These are phyloP conservation scores for Hirundichthys speculiger DNA, from an alignment of 2,113 vertebrate genomes.

Conservation along the genomic window DNA sequence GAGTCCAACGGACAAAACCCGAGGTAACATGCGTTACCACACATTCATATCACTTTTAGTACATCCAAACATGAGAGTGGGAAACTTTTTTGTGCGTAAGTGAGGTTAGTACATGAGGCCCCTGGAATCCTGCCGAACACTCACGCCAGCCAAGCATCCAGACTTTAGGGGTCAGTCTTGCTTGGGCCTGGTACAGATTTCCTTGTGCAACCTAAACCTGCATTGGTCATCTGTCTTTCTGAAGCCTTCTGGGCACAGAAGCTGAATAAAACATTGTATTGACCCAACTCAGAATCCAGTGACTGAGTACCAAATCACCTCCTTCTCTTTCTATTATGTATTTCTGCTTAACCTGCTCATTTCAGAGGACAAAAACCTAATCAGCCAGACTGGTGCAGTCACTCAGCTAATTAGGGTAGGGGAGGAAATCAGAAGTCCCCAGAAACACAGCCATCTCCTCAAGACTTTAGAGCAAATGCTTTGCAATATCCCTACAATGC, in stretches of 20 bases:
- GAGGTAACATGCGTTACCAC: too few relatives aligned
- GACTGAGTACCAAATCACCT: slow-evolving; percentile 41
- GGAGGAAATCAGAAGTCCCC: too few relatives aligned
- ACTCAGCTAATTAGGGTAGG: slow-evolving; percentile 39
- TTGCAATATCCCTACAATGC: slow-evolving; percentile 18
- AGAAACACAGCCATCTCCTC: slow-evolving; percentile 34
- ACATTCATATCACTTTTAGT: too few relatives aligned
- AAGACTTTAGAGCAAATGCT: slow-evolving; percentile 42
- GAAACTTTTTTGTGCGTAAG: too few relatives aligned
- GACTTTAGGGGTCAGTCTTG: too few relatives aligned
- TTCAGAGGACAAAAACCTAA: slow-evolving; percentile 46
- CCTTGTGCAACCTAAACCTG: background rate
- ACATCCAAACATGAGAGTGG: too few relatives aligned
- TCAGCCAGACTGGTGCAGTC: slow-evolving; percentile 31
- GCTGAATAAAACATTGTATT: slow-evolving; percentile 52
- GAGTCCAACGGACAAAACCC: too few relatives aligned
- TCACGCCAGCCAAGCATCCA: too few relatives aligned
- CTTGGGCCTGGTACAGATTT: background rate
- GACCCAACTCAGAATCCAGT: slow-evolving; percentile 15
- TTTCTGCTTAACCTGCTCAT: slow-evolving; percentile 33
- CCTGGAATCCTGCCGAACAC: too few relatives aligned
- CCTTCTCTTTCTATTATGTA: slow-evolving; percentile 21
- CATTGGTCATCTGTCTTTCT: background rate
- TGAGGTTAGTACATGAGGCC: too few relatives aligned
- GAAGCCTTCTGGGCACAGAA: background rate